phyloP scores from a whole-genome alignment of 2,888 invertebrate genomes.

The Magallana nippona region DNA sequence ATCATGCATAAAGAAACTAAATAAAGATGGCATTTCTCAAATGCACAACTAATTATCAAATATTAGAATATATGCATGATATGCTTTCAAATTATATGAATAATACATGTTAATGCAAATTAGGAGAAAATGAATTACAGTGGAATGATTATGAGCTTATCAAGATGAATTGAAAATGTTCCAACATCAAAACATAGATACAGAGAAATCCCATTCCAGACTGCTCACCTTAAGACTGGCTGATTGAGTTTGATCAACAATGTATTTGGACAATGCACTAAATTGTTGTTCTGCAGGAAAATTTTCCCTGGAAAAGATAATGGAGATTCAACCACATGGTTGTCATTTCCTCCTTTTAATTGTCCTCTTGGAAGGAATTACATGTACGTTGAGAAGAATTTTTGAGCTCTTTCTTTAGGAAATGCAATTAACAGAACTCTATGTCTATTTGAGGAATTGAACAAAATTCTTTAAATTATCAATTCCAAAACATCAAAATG shows the following conservation, averaged over 20 bases:
- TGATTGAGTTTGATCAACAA: slow-evolving; percentile 95
- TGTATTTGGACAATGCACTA: slow-evolving; percentile 85
- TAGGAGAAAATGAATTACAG: neutral
- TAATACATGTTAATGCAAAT: neutral
- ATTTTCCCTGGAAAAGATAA: slow-evolving; percentile 80
- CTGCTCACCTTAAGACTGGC: slow-evolving; percentile 85
- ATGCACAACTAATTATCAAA: neutral
- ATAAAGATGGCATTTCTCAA: neutral
- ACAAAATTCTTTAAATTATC: no score
- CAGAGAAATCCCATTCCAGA: neutral
- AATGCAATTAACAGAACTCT: no score
- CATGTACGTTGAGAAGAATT: no score
- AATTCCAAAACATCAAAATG: no score
- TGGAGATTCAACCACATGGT: neutral
- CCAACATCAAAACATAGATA: no score
- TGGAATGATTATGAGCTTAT: neutral
- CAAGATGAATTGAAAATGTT: no score
- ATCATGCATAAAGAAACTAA: neutral
- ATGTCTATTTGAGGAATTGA: no score
- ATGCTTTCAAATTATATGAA: neutral
- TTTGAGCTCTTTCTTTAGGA: no score
- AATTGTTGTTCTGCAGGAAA: slow-evolving; percentile 85
- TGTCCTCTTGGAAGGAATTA: no score
- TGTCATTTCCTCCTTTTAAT: no score
- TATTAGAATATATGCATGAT: no score